Conservation (phyloP, 2,888 invertebrate genomes). For the Seira sanloemensis region DNA sequence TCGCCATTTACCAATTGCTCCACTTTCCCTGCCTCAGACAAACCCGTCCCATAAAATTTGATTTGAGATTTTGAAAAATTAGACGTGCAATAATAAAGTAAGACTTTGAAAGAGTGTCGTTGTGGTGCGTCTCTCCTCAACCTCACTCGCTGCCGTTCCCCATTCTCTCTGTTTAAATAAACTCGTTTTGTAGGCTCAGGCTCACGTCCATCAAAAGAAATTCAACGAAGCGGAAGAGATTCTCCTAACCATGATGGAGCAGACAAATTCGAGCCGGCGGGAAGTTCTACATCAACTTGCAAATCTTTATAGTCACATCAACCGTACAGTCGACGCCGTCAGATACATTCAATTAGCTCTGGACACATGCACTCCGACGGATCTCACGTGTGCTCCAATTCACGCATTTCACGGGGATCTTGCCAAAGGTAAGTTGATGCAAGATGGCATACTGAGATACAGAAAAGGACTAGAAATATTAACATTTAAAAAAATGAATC, state of each 20-base stretch:
- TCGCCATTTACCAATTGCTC: too few relatives aligned
- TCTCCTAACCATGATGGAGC: conserved; percentile 70
- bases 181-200: conserved; percentile 69
- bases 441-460: too few relatives aligned
- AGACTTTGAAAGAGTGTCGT: too few relatives aligned
- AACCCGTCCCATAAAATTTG: too few relatives aligned
- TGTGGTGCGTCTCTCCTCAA: too few relatives aligned
- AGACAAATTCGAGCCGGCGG: conserved; percentile 70
- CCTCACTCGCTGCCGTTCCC: not conserved
- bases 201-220: conserved; percentile 71
- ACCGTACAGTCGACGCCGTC: conserved; percentile 73
- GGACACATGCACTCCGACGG: conserved; percentile 66
- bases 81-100: not conserved
- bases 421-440: too few relatives aligned
- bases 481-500: too few relatives aligned
- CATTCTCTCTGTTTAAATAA: not conserved
- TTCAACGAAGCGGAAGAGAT: conserved; percentile 73
- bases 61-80: too few relatives aligned
- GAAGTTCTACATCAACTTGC: conserved; percentile 73
- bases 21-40: not conserved
- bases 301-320: conserved; percentile 73
- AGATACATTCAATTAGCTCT: conserved; percentile 71
- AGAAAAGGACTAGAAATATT: too few relatives aligned
- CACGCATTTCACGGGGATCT: conserved; percentile 73
- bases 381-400: conserved; percentile 71